phyloP scores from a whole-genome alignment of 2,888 invertebrate genomes.

The Eurois occulta region DNA sequence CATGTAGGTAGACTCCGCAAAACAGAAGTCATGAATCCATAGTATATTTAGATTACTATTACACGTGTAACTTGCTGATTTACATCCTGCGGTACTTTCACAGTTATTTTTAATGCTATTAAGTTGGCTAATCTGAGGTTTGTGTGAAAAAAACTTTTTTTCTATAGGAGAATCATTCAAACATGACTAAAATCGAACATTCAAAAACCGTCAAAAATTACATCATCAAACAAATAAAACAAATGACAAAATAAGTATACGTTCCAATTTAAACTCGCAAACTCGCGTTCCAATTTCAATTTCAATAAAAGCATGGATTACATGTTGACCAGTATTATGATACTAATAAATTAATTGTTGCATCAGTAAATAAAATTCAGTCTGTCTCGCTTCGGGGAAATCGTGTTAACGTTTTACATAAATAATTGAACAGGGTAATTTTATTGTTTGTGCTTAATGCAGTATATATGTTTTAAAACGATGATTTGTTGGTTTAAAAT shows the following conservation, averaged over 20 bases:
- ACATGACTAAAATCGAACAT: neutral
- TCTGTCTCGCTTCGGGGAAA: slow-evolving; percentile 9
- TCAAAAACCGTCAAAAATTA: neutral
- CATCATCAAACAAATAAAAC: no score
- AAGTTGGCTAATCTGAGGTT: neutral
- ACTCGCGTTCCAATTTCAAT: neutral
- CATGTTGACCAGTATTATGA: neutral
- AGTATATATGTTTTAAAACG: slow-evolving; percentile 1
- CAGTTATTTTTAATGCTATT: neutral
- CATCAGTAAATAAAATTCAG: slow-evolving; percentile 33
- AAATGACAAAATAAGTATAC: neutral
- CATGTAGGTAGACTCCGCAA: neutral
- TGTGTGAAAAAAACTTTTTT: neutral
- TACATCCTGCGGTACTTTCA: neutral
- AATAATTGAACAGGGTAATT: slow-evolving; percentile 40
- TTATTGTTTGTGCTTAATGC: slow-evolving; percentile 25
- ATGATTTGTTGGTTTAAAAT: slow-evolving; percentile 15
- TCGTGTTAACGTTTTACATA: slow-evolving; percentile 14
- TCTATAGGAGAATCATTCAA: neutral
- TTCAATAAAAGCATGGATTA: neutral
- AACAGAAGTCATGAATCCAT: neutral
- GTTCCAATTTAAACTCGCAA: neutral
- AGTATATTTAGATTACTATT: neutral
- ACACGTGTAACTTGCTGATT: no score
- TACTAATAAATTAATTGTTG: slow-evolving; percentile 7